Conservation (phyloP, 1,140 invertebrate genomes). For the Lucilia sericata region DNA sequence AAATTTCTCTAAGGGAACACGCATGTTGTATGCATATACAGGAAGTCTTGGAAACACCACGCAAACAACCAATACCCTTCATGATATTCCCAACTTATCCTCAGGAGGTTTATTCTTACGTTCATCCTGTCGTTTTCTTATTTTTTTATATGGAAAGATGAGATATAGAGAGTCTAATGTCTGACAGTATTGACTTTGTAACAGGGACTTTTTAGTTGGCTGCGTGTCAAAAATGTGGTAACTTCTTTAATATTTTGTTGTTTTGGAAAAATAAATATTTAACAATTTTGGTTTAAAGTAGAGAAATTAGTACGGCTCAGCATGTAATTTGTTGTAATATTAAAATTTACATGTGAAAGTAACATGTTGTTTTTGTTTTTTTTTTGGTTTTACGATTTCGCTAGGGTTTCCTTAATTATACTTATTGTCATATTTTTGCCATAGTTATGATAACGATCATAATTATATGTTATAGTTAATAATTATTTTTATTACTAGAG, state of each 20-base stretch:
- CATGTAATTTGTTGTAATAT: too few species aligned
- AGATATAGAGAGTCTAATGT: neutral
- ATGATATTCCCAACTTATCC: neutral
- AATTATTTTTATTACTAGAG: constrained; percentile 18
- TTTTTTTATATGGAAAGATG: neutral
- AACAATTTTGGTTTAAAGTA: too few species aligned
- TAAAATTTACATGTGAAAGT: too few species aligned
- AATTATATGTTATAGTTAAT: neutral
- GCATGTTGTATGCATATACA: neutral
- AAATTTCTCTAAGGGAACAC: constrained; percentile 3
- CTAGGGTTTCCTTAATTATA: neutral
- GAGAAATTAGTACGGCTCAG: too few species aligned
- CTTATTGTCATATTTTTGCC: neutral
- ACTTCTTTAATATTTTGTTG: neutral
- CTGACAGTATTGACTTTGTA: neutral
- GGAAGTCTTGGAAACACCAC: constrained; percentile 28
- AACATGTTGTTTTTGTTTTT: too few species aligned
- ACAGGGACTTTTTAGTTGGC: neutral
- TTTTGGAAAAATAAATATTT: neutral
- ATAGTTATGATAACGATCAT: neutral
- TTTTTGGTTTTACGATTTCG: neutral
- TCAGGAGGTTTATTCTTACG: neutral
- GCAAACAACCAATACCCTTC: neutral
- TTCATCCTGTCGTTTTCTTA: neutral
- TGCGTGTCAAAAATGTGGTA: constrained; percentile 23